These are phyloP conservation scores for Pomatorhinus ruficollis DNA, from an alignment of 2,113 vertebrate genomes.

Conservation along the genomic window DNA sequence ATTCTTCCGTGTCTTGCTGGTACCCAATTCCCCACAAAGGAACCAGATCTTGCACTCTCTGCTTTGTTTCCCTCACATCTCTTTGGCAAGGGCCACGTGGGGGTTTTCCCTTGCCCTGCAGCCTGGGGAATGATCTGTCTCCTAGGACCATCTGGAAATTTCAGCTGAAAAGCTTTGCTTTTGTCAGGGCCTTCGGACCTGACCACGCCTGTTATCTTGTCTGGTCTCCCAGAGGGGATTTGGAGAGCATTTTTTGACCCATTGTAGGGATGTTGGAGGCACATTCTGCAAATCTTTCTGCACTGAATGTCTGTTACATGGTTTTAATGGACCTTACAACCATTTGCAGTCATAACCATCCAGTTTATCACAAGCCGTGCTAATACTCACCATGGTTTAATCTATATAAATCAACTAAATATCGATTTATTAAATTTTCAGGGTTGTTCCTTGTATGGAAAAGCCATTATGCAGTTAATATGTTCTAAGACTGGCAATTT, in stretches of 20 bases:
- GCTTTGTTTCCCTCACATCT: neutral
- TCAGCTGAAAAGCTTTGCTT: neutral
- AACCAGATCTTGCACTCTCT: fast-evolving
- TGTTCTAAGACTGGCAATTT: neutral
- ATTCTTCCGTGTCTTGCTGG: neutral
- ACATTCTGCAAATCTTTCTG: neutral
- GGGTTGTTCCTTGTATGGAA: neutral
- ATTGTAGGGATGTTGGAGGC: neutral
- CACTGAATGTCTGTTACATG: neutral
- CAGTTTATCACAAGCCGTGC: neutral
- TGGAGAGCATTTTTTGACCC: neutral
- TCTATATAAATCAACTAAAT: neutral
- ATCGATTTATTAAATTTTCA: neutral
- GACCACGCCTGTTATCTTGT: neutral
- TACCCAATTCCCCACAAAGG: neutral
- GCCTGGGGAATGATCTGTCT: neutral
- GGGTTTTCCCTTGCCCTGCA: neutral
- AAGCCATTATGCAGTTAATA: neutral
- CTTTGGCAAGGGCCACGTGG: neutral
- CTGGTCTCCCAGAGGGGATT: neutral
- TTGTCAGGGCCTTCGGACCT: neutral
- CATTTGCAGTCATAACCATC: neutral
- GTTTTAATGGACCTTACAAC: neutral
- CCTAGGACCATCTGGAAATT: neutral
- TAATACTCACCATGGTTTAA: neutral